These are phyloP conservation scores for Melanophora roralis DNA, from an alignment of 2,888 invertebrate genomes.

Conservation along the genomic window DNA sequence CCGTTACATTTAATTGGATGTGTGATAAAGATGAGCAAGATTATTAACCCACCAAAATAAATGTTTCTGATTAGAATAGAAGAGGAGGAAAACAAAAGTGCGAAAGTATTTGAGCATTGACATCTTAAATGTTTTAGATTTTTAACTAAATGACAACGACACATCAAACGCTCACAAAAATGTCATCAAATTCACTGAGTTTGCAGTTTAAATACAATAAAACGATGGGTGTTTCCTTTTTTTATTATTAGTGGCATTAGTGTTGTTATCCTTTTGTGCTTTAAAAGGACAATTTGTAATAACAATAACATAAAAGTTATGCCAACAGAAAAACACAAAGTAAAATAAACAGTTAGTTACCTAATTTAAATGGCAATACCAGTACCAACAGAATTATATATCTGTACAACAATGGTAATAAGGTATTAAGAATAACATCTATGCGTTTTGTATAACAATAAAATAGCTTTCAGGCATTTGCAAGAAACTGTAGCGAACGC, in stretches of 20 bases:
- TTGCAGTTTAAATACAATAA: conserved; percentile 61
- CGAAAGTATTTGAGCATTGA: conserved; percentile 62
- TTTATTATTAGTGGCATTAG: conserved; percentile 60
- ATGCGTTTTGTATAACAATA: no score
- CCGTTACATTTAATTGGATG: not conserved
- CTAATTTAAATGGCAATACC: conserved; percentile 57
- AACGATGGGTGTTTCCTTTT: conserved; percentile 62
- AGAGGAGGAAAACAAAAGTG: conserved; percentile 36
- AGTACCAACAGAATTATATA: conserved; percentile 10
- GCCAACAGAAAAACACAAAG: conserved; percentile 10
- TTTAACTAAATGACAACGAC: conserved; percentile 68
- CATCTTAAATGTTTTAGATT: conserved; percentile 75
- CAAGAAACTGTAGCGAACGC: conserved; percentile 29
- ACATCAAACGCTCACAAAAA: conserved; percentile 69
- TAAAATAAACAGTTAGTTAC: conserved; percentile 56
- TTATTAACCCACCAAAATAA: no score
- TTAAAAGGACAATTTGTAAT: conserved; percentile 32
- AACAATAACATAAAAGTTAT: conserved; percentile 60
- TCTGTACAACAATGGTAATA: conserved; percentile 52
- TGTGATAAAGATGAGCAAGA: conserved; percentile 34
- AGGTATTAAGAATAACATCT: conserved; percentile 46
- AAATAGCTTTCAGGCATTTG: not conserved
- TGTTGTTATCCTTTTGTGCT: conserved; percentile 35
- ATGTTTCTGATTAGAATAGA: conserved; percentile 24
- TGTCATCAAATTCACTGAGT: conserved; percentile 76